Conservation (phyloP, 2,113 vertebrate species). For the Myocastor coypus region DNA sequence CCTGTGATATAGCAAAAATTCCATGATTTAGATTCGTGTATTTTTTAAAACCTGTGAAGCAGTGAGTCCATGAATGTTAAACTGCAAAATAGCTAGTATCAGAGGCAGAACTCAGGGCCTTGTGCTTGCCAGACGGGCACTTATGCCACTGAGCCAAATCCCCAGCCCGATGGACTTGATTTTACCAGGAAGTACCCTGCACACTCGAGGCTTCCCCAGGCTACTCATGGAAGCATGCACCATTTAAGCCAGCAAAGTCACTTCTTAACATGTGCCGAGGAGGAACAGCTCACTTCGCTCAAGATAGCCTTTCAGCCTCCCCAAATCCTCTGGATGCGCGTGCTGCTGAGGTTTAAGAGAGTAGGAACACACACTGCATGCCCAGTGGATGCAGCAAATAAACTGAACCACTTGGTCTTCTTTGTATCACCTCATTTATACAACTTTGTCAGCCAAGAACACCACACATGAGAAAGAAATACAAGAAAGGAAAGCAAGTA, state of each 20-base stretch:
- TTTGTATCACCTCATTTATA: not conserved
- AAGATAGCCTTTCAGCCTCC: not conserved
- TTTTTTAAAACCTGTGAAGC: too few species aligned
- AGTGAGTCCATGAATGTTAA: too few species aligned
- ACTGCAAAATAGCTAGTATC: too few species aligned
- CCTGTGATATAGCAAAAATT: too few species aligned
- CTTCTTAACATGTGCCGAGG: not conserved
- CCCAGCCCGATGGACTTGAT: not conserved
- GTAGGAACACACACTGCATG: not conserved
- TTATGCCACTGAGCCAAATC: too few species aligned
- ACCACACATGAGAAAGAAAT: not conserved
- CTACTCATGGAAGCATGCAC: not conserved
- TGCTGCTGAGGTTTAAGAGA: not conserved
- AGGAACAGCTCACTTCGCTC: not conserved
- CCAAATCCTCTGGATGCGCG: not conserved
- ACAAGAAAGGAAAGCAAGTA: not conserved
- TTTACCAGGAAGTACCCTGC: not conserved
- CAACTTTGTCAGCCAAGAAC: not conserved
- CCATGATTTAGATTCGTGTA: too few species aligned
- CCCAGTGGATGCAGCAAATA: not conserved
- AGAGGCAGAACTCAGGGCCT: too few species aligned
- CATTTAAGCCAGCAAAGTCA: not conserved
- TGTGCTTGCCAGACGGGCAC: too few species aligned
- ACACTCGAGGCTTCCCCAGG: not conserved
- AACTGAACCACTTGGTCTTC: not conserved